phyloP scores from a whole-genome alignment of 2,113 vertebrate genomes.

The Eulacestoma nigropectus region DNA sequence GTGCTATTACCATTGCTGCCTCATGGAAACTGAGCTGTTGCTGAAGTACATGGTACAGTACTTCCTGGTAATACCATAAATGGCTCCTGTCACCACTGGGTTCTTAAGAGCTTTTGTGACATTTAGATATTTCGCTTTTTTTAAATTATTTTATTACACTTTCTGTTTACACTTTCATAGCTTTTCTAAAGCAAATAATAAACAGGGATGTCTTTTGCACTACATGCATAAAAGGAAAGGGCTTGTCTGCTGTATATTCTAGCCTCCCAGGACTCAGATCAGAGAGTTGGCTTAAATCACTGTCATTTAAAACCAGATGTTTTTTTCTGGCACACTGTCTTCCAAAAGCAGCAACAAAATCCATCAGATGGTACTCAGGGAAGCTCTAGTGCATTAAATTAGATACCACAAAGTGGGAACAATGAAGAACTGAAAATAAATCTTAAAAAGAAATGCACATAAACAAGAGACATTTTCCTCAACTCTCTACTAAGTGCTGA shows the following conservation, averaged over 20 bases:
- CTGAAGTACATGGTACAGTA: background rate
- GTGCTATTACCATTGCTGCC: background rate
- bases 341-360: conserved; percentile 34
- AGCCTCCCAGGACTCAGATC: conserved; percentile 20
- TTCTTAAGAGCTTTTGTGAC: background rate
- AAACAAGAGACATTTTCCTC: conserved; percentile 4
- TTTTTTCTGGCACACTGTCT: conserved; percentile 31
- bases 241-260: background rate
- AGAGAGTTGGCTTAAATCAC: conserved; percentile 30
- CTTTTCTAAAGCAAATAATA: conserved; percentile 36
- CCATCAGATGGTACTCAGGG: conserved; percentile 1
- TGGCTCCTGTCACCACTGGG: background rate
- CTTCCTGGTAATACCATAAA: background rate
- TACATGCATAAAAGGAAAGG: conserved; percentile 10
- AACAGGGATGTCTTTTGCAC: conserved; percentile 14
- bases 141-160: background rate
- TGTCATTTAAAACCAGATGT: conserved; percentile 55
- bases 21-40: background rate
- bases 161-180: conserved; percentile 24
- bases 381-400: conserved; percentile 17
- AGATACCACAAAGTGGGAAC: background rate
- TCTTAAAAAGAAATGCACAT: background rate
- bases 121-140: background rate
- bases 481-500: background rate
- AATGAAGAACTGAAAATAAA: conserved; percentile 24